Evolutionary conservation across 2,888 invertebrate genomes (phyloP).

Genomic region (Lutraria lutraria): DNA sequence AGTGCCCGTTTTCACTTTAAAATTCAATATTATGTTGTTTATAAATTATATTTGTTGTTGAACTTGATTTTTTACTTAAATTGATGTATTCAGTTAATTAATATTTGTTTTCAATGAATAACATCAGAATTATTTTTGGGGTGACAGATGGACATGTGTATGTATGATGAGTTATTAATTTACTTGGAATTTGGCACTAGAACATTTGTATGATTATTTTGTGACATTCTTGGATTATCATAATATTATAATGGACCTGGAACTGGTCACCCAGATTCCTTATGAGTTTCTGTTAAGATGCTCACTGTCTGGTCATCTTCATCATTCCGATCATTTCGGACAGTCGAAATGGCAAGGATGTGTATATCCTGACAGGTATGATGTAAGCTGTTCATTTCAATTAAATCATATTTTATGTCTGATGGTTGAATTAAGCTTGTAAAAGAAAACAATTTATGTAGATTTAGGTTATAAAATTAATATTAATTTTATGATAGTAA

Average conservation of each 20-base stretch:
- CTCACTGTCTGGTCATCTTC: background rate
- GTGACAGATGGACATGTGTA: too few species aligned
- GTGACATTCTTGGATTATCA: background rate
- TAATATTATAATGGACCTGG: background rate
- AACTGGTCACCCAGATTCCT: background rate
- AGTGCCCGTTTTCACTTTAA: background rate
- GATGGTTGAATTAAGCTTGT: background rate
- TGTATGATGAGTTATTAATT: background rate
- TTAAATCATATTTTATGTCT: background rate
- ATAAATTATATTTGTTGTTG: background rate
- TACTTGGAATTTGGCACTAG: too few species aligned
- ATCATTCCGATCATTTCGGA: background rate
- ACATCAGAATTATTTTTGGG: too few species aligned
- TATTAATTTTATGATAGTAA: too few species aligned
- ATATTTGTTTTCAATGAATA: too few species aligned
- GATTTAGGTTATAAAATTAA: too few species aligned
- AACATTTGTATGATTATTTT: background rate
- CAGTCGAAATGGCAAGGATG: background rate
- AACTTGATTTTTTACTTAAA: too few species aligned
- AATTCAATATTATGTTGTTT: background rate
- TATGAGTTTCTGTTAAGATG: constrained; percentile 3
- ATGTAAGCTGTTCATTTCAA: too few species aligned
- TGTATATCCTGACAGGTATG: constrained; percentile 4
- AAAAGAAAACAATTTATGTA: too few species aligned
- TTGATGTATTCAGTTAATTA: too few species aligned